Percentiles rank a stretch among this genome's conserved stretches.
Evolutionary conservation across 1,140 invertebrate genomes (phyloP).

Genomic region (Bombus ignitus): DNA sequence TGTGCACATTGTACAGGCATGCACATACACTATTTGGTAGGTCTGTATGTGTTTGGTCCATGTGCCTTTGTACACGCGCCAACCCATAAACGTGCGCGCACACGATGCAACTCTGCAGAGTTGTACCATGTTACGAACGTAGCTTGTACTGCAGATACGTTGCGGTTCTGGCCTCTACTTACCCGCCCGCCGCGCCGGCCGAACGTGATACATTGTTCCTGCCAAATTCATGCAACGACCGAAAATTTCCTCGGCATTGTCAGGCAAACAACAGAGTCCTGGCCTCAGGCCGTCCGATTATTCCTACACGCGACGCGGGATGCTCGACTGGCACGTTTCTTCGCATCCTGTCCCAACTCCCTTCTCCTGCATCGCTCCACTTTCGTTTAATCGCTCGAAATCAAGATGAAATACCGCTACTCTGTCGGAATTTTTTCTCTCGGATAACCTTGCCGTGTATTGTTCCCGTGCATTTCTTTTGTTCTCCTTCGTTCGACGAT

Average conservation of each 20-base stretch:
- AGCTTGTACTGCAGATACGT: conserved; percentile 76
- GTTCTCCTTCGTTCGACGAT: neutral
- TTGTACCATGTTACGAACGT: conserved; percentile 64
- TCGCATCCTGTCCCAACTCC: too few relatives aligned
- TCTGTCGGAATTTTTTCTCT: neutral
- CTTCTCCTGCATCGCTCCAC: neutral
- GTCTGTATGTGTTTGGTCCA: neutral
- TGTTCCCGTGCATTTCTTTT: neutral
- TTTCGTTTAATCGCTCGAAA: conserved; percentile 37
- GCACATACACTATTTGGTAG: neutral
- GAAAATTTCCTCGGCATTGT: conserved; percentile 52
- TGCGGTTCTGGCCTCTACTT: conserved; percentile 70
- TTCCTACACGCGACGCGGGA: conserved; percentile 24
- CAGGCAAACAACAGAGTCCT: conserved; percentile 20
- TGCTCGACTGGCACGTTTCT: neutral
- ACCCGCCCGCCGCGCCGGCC: conserved; percentile 26
- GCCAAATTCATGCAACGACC: conserved; percentile 71
- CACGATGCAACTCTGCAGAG: conserved; percentile 46
- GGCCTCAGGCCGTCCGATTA: conserved; percentile 38
- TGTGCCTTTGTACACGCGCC: conserved; percentile 16
- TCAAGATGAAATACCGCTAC: neutral
- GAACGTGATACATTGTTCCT: conserved; percentile 68
- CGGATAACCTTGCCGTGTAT: neutral
- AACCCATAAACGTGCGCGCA: conserved; percentile 33
- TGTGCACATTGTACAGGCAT: neutral